Base-by-base conservation (phyloP, 2,113 vertebrate genomes). In the Meleagris gallopavo region DNA sequence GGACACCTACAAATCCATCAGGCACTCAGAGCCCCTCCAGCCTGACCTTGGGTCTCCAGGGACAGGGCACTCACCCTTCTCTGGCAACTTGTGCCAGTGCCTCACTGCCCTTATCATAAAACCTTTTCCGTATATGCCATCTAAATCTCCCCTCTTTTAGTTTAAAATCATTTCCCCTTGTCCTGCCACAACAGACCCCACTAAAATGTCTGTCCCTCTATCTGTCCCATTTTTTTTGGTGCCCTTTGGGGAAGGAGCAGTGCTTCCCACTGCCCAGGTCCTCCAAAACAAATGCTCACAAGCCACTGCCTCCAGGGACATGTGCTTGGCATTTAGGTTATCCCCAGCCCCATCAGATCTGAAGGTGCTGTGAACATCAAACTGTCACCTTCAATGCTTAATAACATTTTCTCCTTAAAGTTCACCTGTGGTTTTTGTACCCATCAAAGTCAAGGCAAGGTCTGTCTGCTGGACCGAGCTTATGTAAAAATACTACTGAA, bases 401-500 rank as follows among this genome's bases (percentile, higher is more conserved):
- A 40, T 52, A 73, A 64, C 32, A 11, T 74, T 79, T 90, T 65
- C 34, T 58, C 16, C 65, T 83, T 57, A 30, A 89, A 83, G 61
- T 83, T 83, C 91, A 67, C 3, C 54, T 1, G 1, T 12, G 11
- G 8, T 0, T 20, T 70, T 88, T 90, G 57, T 83, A 71, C 13
- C 29, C 40, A 7, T 83, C 48, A 64, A 81, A 95, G 76, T 69
- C 72, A 77, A 13, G 21, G 69, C 24, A 46, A 48, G 40, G 57
- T 90, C 67, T 75, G 52, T 88, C 1, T 0, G 48, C 45, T 62
- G 57, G 27, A 46, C 19, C 18, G 1, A 15, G 25, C 36, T 90
- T 88, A 95, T 70, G 79, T 88, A 86, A 91, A 94, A 91, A 65
- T 40, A 67, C 61, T 89, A 61, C 43, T 78, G 64, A 83, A 78